Evolutionary conservation across 2,888 invertebrate genomes (phyloP).

Genomic region (Hybos culiciformis): DNA sequence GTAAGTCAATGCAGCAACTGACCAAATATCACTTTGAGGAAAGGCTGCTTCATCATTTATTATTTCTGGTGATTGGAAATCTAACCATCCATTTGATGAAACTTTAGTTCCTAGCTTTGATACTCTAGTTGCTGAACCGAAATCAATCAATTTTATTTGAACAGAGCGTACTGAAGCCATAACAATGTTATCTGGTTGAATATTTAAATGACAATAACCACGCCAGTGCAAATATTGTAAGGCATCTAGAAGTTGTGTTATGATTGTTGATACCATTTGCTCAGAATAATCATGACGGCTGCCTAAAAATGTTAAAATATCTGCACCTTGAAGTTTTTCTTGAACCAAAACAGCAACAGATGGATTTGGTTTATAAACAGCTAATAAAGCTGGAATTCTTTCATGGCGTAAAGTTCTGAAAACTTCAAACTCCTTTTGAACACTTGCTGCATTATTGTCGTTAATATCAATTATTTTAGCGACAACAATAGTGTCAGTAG

Average conservation of each 20-base stretch:
- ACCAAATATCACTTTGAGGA: slow-evolving; percentile 92
- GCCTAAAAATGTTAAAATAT: slow-evolving; percentile 77
- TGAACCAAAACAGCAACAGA: slow-evolving; percentile 57
- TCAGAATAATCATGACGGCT: slow-evolving; percentile 84
- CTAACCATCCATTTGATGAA: slow-evolving; percentile 55
- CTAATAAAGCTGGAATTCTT: slow-evolving; percentile 62
- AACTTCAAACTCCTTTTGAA: slow-evolving; percentile 72
- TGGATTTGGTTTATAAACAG: slow-evolving; percentile 55
- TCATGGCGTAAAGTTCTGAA: slow-evolving; percentile 74
- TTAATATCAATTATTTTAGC: slow-evolving; percentile 67
- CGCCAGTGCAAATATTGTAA: slow-evolving; percentile 92
- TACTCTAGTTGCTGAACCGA: slow-evolving; percentile 74
- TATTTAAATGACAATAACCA: slow-evolving; percentile 74
- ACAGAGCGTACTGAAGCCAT: slow-evolving; percentile 74
- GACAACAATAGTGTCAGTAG: slow-evolving; percentile 60
- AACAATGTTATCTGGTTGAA: slow-evolving; percentile 91
- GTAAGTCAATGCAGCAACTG: slow-evolving; percentile 82
- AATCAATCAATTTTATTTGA: slow-evolving; percentile 83
- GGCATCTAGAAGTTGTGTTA: slow-evolving; percentile 76
- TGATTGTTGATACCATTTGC: slow-evolving; percentile 76
- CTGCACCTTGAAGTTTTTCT: slow-evolving; percentile 82
- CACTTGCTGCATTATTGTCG: slow-evolving; percentile 48
- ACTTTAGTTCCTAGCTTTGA: slow-evolving; percentile 56
- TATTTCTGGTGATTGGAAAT: slow-evolving; percentile 77
- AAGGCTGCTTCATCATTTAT: slow-evolving; percentile 75